Evolutionary conservation across 2,888 invertebrate species (phyloP), one percentile per base, ranked within the genome.

Genomic region (Cataglyphis rosenhaueri): DNA sequence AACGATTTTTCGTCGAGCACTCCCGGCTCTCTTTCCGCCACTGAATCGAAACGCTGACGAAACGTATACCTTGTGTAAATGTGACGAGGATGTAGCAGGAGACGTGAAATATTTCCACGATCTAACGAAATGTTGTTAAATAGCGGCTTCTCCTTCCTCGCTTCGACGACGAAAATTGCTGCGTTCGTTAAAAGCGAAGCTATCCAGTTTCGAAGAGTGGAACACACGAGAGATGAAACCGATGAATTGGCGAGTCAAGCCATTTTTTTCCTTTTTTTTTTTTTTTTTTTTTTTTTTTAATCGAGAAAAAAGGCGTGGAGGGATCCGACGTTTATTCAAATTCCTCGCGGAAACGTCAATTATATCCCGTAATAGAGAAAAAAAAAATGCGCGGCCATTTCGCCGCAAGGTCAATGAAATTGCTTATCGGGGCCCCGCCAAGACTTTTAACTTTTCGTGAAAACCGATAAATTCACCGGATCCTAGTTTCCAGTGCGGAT

Each of bases 401-500:
- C 21, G 70, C 41, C 25, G 59, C 78, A 70, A 78, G 71, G 59
- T 78, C 78, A 70, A 70, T 44, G 68, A 44, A 59, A 78, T 78
- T 70, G 44, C 59, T 70, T 44, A 38, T 71, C 21, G 55, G 59
- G 55, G 44, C 15, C 38, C 8, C 41, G 78, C 44, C 21, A 70
- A 44, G 59, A 44, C 78, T 64, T 52, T 52, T 52, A 76, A 81
- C 68, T 83, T 83, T 83, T 73, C 57, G 29, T 15, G 66, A 71
- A 61, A 75, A 73, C 65, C 85, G 48, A 88, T 88, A 86, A 79
- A 88, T 88, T 85, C 88, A 88, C 88, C 82, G 81, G 76, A 82
- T 83, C 41, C 76, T 61, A 61, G 65, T 75, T 83, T 75, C 44
- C 68, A 35, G 29, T 64, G 35, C 66, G 57, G 57, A 81, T 85